Conservation (phyloP, 2,113 vertebrate species). For the Pyrgilauda ruficollis region DNA sequence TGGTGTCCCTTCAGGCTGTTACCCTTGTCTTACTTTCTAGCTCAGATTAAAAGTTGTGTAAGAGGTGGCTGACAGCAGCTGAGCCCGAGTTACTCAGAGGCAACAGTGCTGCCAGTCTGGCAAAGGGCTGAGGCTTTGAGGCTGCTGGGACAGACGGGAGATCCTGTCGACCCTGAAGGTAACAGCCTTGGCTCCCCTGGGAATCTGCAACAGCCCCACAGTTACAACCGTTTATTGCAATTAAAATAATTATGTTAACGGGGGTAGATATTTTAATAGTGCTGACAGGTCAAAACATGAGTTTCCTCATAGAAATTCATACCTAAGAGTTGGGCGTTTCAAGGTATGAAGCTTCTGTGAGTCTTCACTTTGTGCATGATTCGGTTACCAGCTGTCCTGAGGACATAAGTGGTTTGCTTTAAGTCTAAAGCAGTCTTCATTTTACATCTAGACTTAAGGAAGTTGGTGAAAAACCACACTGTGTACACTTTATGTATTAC, state of each 20-base stretch:
- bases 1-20: not conserved
- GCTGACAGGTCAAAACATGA: conserved; percentile 11
- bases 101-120: not conserved
- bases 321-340: not conserved
- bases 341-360: not conserved
- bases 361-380: not conserved
- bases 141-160: not conserved
- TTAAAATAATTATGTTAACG: not conserved
- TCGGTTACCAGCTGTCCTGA: accelerated
- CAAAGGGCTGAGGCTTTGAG: not conserved
- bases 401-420: not conserved
- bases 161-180: accelerated
- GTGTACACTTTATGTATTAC: not conserved
- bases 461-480: not conserved
- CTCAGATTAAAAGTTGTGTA: not conserved
- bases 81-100: not conserved
- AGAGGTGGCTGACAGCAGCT: not conserved
- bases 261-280: not conserved
- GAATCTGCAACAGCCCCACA: not conserved
- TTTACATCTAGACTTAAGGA: not conserved
- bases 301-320: not conserved
- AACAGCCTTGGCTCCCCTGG: not conserved
- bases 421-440: not conserved
- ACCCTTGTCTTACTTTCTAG: not conserved
- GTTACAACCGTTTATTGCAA: not conserved